Evolutionary conservation across 1,140 invertebrate genomes (phyloP), one percentile per base, ranked within the genome.

Genomic region (Lepidurus apus): DNA sequence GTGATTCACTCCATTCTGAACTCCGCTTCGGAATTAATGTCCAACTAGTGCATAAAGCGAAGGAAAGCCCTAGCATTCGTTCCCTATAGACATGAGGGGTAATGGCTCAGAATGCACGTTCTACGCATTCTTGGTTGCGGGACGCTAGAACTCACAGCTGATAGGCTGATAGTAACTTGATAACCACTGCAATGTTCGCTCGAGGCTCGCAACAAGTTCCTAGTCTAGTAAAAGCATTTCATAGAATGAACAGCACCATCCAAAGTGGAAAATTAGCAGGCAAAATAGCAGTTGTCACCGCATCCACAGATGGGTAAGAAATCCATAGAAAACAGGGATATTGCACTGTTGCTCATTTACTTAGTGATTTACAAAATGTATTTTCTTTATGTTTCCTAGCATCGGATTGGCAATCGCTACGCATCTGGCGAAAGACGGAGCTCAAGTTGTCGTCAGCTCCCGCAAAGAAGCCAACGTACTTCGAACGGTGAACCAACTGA

Each of bases 371-470:
- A n/a, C n/a, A n/a, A n/a, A n/a, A n/a, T n/a, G n/a, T n/a, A n/a
- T n/a, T n/a, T n/a, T n/a, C n/a, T n/a, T n/a, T n/a, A n/a, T n/a
- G n/a, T n/a, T n/a, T n/a, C n/a, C 17, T 83, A 98, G 96, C 42
- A 98, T 99, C 85, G 97, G 97, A 13, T 93, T 91, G 85, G 90
- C 94, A 0, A 96, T 98, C 82, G 97, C 95, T 6, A 89, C 91
- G 85, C 87, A 94, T 80, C 86, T 99, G 24, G 95, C 91, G 7
- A 86, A 90, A 82, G 95, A 98, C 88, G 97, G 97, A 73, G 96
- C 96, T 8, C 91, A 91, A 79, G 94, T 99, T 17, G 89, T 98
- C 77, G 90, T 98, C 43, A 96, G 95, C 84, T 98, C 95, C 83
- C 88, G 97, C 79, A 94, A 91, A 84, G 91, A 95, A 85, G 89